A percentile compares a stretch with the other conserved stretches of the same genome.
Conservation (phyloP, 1,140 invertebrate species). For the Neoseiulus cucumeris region DNA sequence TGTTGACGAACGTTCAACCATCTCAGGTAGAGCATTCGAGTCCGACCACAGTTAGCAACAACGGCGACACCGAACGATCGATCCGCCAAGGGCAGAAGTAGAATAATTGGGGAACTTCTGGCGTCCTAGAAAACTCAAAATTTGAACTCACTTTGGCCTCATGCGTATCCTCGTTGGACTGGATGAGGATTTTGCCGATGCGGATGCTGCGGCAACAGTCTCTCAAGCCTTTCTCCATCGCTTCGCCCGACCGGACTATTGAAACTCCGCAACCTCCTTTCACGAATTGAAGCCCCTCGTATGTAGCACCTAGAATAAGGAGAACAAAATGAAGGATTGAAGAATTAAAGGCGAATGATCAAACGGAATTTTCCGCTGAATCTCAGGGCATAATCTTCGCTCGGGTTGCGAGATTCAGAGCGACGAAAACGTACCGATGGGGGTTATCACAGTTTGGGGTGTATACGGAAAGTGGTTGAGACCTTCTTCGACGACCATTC, state of each 20-base stretch:
- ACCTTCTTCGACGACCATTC: slow-evolving; percentile 92
- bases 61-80: no score
- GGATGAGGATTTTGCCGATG: slow-evolving; percentile 94
- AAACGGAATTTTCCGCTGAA: not conserved
- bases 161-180: slow-evolving; percentile 84
- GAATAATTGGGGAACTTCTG: no score
- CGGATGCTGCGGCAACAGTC: slow-evolving; percentile 93
- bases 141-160: slow-evolving; percentile 48
- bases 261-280: slow-evolving; percentile 97
- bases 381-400: slow-evolving; percentile 3
- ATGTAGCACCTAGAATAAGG: slow-evolving; percentile 39
- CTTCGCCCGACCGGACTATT: slow-evolving; percentile 75
- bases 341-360: slow-evolving; percentile 10
- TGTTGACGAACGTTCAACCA: no score
- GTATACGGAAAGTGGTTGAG: slow-evolving; percentile 88
- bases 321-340: no score
- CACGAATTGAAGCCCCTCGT: slow-evolving; percentile 75
- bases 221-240: slow-evolving; percentile 87
- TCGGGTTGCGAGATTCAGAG: no score
- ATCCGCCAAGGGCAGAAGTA: no score
- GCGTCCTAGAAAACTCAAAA: no score
- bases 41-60: no score
- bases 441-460: slow-evolving; percentile 67
- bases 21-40: no score
- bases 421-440: slow-evolving; percentile 47